These are phyloP conservation scores for Octopus bimaculoides DNA, from an alignment of 1,140 invertebrate genomes.

Conservation along the genomic window DNA sequence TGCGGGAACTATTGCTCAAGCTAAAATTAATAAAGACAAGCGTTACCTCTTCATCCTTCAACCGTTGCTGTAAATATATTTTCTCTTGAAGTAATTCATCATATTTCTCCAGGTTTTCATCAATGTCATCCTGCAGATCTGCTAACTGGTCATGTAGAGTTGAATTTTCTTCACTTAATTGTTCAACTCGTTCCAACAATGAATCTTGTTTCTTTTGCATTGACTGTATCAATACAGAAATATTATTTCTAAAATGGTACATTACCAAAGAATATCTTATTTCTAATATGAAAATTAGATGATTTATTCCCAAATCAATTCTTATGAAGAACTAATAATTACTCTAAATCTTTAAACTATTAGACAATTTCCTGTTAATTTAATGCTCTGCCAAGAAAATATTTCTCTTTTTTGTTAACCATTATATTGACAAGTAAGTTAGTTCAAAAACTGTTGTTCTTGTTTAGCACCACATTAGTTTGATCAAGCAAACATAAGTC, in stretches of 20 bases:
- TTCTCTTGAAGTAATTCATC: conserved; percentile 28
- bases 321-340: too few species aligned
- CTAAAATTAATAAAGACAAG: too few species aligned
- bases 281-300: not conserved
- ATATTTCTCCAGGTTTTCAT: conserved; percentile 39
- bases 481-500: too few species aligned
- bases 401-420: too few species aligned
- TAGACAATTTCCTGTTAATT: too few species aligned
- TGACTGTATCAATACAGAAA: conserved; percentile 30
- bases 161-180: conserved; percentile 47
- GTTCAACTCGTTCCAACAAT: conserved; percentile 40
- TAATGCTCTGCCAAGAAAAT: too few species aligned
- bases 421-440: too few species aligned
- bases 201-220: conserved; percentile 50
- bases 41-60: conserved; percentile 42
- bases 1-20: too few species aligned
- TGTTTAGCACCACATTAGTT: too few species aligned
- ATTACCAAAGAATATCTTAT: conserved; percentile 9
- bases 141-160: conserved; percentile 42
- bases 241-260: not conserved
- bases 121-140: conserved; percentile 47
- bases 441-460: too few species aligned
- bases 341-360: too few species aligned
- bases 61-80: conserved; percentile 28
- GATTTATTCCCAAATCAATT: too few species aligned